Evolutionary conservation across 2,113 vertebrate species (phyloP), one percentile per base, ranked within the genome.

Genomic region (Pluvialis apricaria): DNA sequence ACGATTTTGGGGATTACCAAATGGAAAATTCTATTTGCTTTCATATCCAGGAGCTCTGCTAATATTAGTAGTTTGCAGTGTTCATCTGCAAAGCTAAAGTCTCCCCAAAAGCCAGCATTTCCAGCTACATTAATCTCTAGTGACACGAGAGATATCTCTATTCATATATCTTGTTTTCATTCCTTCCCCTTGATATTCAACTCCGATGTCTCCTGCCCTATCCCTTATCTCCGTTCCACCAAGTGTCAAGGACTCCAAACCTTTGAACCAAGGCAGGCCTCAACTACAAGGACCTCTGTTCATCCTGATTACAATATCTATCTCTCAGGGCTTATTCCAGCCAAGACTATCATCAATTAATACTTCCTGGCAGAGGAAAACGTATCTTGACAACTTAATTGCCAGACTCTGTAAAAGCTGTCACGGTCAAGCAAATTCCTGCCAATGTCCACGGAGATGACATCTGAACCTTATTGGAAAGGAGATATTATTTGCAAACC

Each of bases 311-410:
- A 90, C 87, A 62, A 65, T 85, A 90, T 82, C 90, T 60, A 77
- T 73, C 82, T 87, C 82, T 12, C 75, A 38, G 85, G 51, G 51
- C 45, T 86, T 60, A 81, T 92, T 93, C 60, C 82, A 94, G 75
- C 60, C 82, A 66, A 66, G 60, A 60, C 64, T 49, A 78, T 54
- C 76, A 94, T 92, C 92, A 94, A 86, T 96, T 96, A 94, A 79
- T 51, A 70, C 34, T 69, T 87, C 68, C 81, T 91, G 71, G 75
- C 71, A 90, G 71, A 82, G 17, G 42, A 80, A 95, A 88, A 95
- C 42, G 17, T 76, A 84, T 85, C 84, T 94, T 97, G 97, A 95
- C 91, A 95, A 90, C 73, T 94, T 94, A 95, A 96, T 96, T 96
- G 87, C 84, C 47, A 80, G 47, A 54, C 10, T 82, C 88, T 47